Conservation (phyloP, 2,113 vertebrate genomes). For the Oplegnathus fasciatus region DNA sequence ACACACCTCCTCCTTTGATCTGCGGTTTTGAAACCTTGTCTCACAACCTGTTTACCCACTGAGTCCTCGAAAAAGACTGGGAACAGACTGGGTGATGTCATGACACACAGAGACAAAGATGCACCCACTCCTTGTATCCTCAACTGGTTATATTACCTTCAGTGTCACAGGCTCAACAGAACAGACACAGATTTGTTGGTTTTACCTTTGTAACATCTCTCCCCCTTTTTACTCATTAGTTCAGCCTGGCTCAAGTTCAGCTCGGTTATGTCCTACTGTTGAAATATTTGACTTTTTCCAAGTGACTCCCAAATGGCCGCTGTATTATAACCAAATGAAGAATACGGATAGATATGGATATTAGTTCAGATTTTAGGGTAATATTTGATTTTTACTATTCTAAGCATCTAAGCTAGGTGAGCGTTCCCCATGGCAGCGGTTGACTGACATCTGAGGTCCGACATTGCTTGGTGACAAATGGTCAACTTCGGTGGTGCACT, state of each 20-base stretch:
- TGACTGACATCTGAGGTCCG: not conserved
- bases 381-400: not conserved
- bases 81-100: constrained; percentile 33
- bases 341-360: not conserved
- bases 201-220: not conserved
- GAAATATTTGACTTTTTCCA: not conserved
- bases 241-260: not conserved
- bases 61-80: constrained; percentile 14
- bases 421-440: not conserved
- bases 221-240: not conserved
- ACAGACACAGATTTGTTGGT: not conserved
- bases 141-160: constrained; percentile 30
- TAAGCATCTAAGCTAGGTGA: not conserved
- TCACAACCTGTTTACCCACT: constrained; percentile 61
- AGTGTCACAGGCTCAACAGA: not conserved
- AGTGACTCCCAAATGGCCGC: not conserved
- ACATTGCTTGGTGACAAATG: not conserved
- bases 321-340: not conserved
- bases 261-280: not conserved
- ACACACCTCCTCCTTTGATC: constrained; percentile 69
- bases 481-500: too few species aligned
- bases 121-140: constrained; percentile 19
- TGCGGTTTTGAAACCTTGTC: constrained; percentile 48
- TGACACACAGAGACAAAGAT: constrained; percentile 31
- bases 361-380: not conserved